These are phyloP conservation scores for Phrynocephalus versicolor DNA, from an alignment of 2,113 vertebrate species.

Conservation along the genomic window DNA sequence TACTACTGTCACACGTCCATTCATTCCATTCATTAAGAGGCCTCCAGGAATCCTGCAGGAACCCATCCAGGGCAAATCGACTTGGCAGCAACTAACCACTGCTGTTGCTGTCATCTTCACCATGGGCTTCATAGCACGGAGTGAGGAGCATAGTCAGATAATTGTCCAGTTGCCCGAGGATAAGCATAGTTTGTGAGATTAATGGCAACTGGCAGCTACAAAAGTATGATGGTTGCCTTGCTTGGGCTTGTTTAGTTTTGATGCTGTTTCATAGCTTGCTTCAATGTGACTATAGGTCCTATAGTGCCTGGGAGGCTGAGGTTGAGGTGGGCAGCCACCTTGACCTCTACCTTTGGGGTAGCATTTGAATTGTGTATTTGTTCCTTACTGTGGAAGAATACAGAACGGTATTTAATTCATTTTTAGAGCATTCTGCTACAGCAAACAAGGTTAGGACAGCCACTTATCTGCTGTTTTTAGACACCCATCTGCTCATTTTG, in stretches of 20 bases:
- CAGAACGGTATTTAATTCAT: too few species aligned
- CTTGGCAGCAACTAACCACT: not conserved
- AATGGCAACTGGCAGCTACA: not conserved
- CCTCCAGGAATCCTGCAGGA: not conserved
- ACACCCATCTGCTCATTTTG: not conserved
- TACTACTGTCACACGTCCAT: not conserved
- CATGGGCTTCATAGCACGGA: not conserved
- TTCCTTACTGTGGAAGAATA: too few species aligned
- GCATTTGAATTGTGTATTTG: too few species aligned
- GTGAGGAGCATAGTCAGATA: not conserved
- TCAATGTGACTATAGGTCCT: not conserved
- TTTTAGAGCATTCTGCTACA: not conserved
- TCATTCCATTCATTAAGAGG: too few species aligned
- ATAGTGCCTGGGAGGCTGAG: not conserved
- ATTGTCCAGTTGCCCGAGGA: not conserved
- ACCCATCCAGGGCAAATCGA: not conserved
- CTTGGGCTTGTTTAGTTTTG: not conserved
- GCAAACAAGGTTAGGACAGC: not conserved
- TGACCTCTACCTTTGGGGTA: not conserved
- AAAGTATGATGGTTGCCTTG: not conserved
- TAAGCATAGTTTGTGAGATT: not conserved
- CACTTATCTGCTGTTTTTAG: not conserved
- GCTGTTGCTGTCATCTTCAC: not conserved
- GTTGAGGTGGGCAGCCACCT: not conserved
- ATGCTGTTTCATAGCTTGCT: not conserved